phyloP scores from a whole-genome alignment of 2,888 invertebrate species.

The Meteorus colon region DNA sequence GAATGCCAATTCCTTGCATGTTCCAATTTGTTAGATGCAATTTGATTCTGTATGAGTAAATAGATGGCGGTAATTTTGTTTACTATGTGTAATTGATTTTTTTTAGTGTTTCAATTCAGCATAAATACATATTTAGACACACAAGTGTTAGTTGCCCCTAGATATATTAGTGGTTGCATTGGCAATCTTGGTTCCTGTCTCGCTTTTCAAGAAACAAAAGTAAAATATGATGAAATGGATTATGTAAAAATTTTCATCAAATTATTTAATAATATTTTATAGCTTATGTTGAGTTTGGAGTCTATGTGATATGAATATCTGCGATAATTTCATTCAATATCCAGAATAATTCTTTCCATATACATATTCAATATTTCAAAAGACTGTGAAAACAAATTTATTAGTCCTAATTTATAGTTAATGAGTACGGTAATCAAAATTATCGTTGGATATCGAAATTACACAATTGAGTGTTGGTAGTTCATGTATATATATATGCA shows the following conservation, averaged over 20 bases:
- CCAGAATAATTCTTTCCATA: no score
- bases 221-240: conserved; percentile 1
- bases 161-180: conserved; percentile 56
- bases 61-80: not conserved
- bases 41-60: not conserved
- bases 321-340: no score
- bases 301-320: no score
- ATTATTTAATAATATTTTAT: no score
- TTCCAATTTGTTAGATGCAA: not conserved
- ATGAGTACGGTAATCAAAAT: no score
- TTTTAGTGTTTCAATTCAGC: conserved; percentile 37
- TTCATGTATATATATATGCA: no score
- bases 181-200: conserved; percentile 72
- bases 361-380: no score
- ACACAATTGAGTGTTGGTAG: no score
- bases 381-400: no score
- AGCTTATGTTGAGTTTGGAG: no score
- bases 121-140: conserved; percentile 36
- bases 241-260: not conserved
- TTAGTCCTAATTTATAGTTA: no score
- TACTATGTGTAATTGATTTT: conserved; percentile 10
- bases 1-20: not conserved
- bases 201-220: conserved; percentile 58
- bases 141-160: conserved; percentile 36
- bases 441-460: no score